Evolutionary conservation across 1,140 invertebrate genomes (phyloP).

Genomic region (Agraylea sexmaculata): DNA sequence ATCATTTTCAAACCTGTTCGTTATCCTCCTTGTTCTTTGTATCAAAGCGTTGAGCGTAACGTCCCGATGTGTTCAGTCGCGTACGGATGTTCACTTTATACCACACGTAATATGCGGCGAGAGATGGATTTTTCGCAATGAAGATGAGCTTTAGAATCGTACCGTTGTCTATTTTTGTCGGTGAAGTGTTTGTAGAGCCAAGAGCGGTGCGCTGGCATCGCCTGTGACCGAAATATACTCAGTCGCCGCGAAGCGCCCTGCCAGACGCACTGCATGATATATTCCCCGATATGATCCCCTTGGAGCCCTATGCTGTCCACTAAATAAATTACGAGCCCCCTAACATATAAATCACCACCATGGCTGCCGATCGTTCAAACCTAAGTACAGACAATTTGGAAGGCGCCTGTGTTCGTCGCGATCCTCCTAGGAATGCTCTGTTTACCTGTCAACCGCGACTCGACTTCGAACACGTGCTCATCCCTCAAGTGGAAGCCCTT

Average conservation of each 20-base stretch:
- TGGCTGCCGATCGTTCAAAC: neutral
- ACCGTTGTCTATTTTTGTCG: slow-evolving; percentile 14
- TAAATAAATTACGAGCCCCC: slow-evolving; percentile 8
- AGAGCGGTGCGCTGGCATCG: neutral
- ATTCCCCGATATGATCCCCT: slow-evolving; percentile 1
- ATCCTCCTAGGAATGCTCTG: slow-evolving; percentile 15
- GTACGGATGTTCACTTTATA: slow-evolving; percentile 3
- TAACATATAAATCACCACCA: slow-evolving; percentile 9
- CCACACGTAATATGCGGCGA: slow-evolving; percentile 4
- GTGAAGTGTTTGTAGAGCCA: slow-evolving; percentile 6
- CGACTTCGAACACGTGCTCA: slow-evolving; percentile 13
- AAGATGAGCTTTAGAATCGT: too few relatives aligned
- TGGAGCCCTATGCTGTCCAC: neutral
- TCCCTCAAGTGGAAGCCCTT: slow-evolving; percentile 17
- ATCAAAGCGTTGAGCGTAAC: slow-evolving; percentile 5
- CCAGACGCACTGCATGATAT: slow-evolving; percentile 10
- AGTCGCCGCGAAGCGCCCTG: neutral
- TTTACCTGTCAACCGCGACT: slow-evolving; percentile 15
- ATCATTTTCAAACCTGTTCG: slow-evolving; percentile 2
- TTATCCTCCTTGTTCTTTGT: slow-evolving; percentile 3
- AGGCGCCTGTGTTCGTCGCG: slow-evolving; percentile 6
- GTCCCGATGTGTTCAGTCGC: slow-evolving; percentile 5
- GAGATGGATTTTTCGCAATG: too few relatives aligned
- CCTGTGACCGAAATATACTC: slow-evolving; percentile 10
- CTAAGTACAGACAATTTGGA: too few relatives aligned